A percentile compares a stretch with the other conserved stretches of the same genome.
These are phyloP conservation scores for Rhingia campestris DNA, from an alignment of 2,888 invertebrate genomes.

Conservation along the genomic window DNA sequence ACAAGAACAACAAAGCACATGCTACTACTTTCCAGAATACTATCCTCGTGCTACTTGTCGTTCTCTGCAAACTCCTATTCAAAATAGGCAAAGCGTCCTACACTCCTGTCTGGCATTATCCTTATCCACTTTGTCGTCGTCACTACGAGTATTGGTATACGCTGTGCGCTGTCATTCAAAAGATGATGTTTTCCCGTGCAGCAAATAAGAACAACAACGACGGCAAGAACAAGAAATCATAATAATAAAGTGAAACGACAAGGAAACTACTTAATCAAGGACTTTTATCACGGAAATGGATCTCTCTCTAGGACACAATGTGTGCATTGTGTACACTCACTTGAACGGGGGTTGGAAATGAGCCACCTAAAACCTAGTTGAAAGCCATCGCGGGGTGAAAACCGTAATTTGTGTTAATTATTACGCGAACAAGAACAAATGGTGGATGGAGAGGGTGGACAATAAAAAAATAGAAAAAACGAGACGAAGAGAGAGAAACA, in stretches of 20 bases:
- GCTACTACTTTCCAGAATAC: not conserved
- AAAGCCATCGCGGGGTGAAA: constrained; percentile 50
- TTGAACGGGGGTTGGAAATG: constrained; percentile 12
- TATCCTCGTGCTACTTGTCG: not conserved
- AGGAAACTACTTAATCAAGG: constrained; percentile 81
- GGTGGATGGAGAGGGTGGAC: constrained; percentile 16
- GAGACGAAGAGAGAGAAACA: constrained; percentile 37
- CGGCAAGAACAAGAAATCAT: constrained; percentile 59
- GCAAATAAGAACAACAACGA: constrained; percentile 32
- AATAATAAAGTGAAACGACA: constrained; percentile 78
- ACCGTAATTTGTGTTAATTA: constrained; percentile 73
- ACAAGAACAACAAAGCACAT: constrained; percentile 34
- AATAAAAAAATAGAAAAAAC: constrained; percentile 59
- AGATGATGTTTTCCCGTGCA: constrained; percentile 56
- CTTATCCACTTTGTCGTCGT: constrained; percentile 76
- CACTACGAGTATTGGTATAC: not conserved
- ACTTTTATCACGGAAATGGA: constrained; percentile 75
- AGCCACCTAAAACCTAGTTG: constrained; percentile 16
- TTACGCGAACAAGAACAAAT: constrained; percentile 61
- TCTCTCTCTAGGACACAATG: constrained; percentile 55
- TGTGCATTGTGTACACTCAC: constrained; percentile 52
- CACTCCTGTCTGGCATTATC: constrained; percentile 37
- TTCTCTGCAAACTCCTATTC: not conserved
- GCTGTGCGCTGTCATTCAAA: constrained; percentile 69
- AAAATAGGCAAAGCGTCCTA: constrained; percentile 34